These are phyloP conservation scores for Acleris sparsana DNA, from an alignment of 2,888 invertebrate genomes.

Conservation along the genomic window DNA sequence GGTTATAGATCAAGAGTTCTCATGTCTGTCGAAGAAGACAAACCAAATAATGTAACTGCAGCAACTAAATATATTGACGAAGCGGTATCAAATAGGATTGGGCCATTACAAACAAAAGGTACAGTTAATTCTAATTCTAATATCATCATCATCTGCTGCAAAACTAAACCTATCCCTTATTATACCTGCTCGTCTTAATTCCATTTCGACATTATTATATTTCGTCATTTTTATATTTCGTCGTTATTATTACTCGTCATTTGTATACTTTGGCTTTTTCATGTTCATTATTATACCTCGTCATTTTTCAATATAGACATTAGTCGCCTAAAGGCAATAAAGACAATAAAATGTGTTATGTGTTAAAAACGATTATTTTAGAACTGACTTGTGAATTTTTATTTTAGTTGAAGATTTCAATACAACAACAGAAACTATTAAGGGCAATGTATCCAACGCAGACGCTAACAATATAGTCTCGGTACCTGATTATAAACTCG, in stretches of 20 bases:
- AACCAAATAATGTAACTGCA: conserved; percentile 6
- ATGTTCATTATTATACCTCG: too few relatives aligned
- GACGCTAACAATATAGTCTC: background rate
- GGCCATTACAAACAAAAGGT: conserved; percentile 7
- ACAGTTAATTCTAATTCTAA: background rate
- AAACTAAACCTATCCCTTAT: too few relatives aligned
- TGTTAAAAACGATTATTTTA: too few relatives aligned
- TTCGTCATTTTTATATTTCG: too few relatives aligned
- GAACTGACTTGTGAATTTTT: background rate
- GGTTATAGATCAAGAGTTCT: conserved; percentile 63
- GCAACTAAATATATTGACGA: conserved; percentile 5
- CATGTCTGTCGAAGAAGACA: conserved; percentile 49
- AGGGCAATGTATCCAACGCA: conserved; percentile 4
- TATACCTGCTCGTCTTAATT: too few relatives aligned
- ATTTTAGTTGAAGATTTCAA: conserved; percentile 5
- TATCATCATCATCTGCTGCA: too few relatives aligned
- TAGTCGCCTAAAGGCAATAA: too few relatives aligned
- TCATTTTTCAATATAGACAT: too few relatives aligned
- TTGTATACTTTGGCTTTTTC: too few relatives aligned
- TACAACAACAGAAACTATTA: background rate
- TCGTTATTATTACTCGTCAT: too few relatives aligned
- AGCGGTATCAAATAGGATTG: conserved; percentile 13
- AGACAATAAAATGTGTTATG: too few relatives aligned
- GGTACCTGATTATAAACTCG: conserved; percentile 42
- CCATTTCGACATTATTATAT: too few relatives aligned